Conservation (phyloP, 1,140 invertebrate species). For the Scaptodrosophila lebanonensis region DNA sequence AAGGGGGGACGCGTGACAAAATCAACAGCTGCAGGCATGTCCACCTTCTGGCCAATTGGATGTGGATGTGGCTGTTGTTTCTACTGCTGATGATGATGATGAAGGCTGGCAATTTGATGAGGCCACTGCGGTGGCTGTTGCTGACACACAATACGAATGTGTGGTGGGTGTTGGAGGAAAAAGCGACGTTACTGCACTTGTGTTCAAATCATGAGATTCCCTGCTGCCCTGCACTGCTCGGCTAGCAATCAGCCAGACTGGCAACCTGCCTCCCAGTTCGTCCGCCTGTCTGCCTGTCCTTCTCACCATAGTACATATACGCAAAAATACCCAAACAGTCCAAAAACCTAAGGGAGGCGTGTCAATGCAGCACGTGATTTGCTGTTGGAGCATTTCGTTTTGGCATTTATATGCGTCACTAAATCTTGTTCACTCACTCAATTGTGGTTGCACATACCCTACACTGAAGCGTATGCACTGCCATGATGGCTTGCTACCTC, state of each 20-base stretch:
- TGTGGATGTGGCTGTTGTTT: constrained; percentile 3
- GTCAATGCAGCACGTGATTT: constrained; percentile 62
- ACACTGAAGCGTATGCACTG: too few species aligned
- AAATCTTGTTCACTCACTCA: constrained; percentile 70
- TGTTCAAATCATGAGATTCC: constrained; percentile 66
- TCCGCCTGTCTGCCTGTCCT: neutral
- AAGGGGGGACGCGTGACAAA: constrained; percentile 39
- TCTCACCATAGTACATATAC: constrained; percentile 5
- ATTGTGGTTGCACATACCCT: constrained; percentile 41
- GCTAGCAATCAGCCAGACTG: too few species aligned
- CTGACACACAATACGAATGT: constrained; percentile 29
- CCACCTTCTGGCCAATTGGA: constrained; percentile 38
- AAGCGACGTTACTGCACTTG: constrained; percentile 50
- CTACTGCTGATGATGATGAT: constrained; percentile 21
- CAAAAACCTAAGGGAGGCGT: constrained; percentile 39
- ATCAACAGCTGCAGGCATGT: constrained; percentile 28
- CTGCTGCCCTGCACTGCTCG: constrained; percentile 45
- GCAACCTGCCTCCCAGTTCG: constrained; percentile 6
- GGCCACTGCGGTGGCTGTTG: constrained; percentile 34
- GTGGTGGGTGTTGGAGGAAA: constrained; percentile 13
- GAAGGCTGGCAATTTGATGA: constrained; percentile 29
- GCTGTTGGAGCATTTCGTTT: constrained; percentile 63
- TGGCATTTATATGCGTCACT: constrained; percentile 68
- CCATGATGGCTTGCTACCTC: neutral
- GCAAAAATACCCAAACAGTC: constrained; percentile 3